phyloP scores from a whole-genome alignment of 2,797 vertebrate species.

The Lacerta viridis region DNA sequence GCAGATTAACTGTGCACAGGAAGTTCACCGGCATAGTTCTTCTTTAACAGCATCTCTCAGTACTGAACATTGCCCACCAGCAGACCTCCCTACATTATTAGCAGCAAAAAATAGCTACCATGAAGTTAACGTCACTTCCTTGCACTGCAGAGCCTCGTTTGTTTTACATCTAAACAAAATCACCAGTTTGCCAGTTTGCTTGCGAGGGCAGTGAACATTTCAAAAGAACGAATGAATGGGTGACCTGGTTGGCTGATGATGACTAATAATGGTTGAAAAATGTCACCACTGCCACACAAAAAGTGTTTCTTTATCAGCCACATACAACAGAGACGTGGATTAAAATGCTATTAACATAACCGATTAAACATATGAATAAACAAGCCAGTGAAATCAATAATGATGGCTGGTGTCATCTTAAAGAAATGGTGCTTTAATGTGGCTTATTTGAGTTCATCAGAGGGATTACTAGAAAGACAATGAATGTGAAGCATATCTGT shows the following conservation, averaged over 20 bases:
- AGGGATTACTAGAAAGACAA: conserved; percentile 35
- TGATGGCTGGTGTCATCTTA: conserved; percentile 62
- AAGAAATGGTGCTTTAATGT: conserved; percentile 54
- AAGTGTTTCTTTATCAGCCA: conserved; percentile 71
- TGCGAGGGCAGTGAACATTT: conserved; percentile 43
- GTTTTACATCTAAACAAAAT: conserved; percentile 64
- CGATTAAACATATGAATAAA: conserved; percentile 80
- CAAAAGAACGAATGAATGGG: conserved; percentile 30
- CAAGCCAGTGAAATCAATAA: conserved; percentile 78
- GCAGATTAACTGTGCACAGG: background rate
- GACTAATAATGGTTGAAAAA: conserved; percentile 66
- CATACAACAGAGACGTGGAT: conserved; percentile 74
- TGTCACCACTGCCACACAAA: conserved; percentile 61
- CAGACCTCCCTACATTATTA: conserved; percentile 37
- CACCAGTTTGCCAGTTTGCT: conserved; percentile 43
- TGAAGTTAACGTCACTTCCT: conserved; percentile 37
- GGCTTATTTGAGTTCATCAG: conserved; percentile 32
- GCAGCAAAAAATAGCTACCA: conserved; percentile 17
- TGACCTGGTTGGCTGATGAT: conserved; percentile 58
- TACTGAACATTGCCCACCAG: background rate
- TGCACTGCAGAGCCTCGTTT: conserved; percentile 30
- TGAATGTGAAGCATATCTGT: background rate
- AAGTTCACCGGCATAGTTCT: background rate
- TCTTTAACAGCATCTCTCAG: background rate
- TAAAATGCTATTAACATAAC: conserved; percentile 81